These are phyloP conservation scores for Kryptolebias ocellatus DNA, from an alignment of 2,797 vertebrate genomes.

Conservation along the genomic window DNA sequence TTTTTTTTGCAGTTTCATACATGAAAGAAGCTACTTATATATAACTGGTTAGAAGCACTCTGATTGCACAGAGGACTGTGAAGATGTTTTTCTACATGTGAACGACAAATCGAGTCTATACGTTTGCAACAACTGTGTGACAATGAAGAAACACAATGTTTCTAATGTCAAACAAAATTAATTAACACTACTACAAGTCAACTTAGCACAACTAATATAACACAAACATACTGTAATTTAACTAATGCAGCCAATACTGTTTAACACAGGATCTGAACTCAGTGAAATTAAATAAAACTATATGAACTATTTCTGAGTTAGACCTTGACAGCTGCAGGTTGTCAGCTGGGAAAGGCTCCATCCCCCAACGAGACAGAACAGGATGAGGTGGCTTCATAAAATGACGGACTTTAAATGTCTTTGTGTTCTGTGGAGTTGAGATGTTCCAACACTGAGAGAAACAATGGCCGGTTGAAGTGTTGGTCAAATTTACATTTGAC, in stretches of 20 bases:
- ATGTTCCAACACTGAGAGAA: background rate
- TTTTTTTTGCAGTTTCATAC: background rate
- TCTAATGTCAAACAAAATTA: background rate
- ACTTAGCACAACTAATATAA: background rate
- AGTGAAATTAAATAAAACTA: background rate
- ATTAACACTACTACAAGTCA: background rate
- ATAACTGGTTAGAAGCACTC: too few relatives aligned
- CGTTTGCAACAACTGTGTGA: background rate
- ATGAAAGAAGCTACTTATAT: background rate
- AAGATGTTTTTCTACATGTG: too few relatives aligned
- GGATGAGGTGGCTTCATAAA: too few relatives aligned
- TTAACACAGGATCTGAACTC: background rate
- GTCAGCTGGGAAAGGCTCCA: too few relatives aligned
- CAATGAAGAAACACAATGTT: background rate
- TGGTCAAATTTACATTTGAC: slow-evolving; percentile 11
- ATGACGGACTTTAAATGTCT: background rate
- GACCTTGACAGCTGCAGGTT: too few relatives aligned
- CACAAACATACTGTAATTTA: background rate
- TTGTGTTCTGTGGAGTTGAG: background rate
- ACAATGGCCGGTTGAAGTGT: background rate
- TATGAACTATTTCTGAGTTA: too few relatives aligned
- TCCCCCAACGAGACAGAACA: too few relatives aligned
- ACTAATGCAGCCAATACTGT: background rate
- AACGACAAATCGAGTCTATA: background rate
- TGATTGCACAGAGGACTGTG: too few relatives aligned